Evolutionary conservation across 2,113 vertebrate species (phyloP).

Genomic region (Montifringilla adamsi): DNA sequence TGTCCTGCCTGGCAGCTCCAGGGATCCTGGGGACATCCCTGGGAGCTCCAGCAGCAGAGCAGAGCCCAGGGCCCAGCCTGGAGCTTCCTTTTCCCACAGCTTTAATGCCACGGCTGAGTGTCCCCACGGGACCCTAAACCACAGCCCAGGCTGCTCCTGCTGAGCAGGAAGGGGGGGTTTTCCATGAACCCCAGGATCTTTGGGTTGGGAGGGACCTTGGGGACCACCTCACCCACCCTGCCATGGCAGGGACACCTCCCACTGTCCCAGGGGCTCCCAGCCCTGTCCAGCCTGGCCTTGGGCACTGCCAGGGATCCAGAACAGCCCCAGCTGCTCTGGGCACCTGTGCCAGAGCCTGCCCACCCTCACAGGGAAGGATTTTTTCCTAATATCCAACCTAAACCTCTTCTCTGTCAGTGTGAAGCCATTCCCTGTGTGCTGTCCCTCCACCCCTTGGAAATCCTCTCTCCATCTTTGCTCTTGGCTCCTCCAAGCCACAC

Average conservation of each 20-base stretch:
- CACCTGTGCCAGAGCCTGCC: not conserved
- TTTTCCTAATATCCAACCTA: too few species aligned
- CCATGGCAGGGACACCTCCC: not conserved
- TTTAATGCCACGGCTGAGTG: rapidly evolving
- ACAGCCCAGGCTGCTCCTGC: not conserved
- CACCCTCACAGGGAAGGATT: not conserved
- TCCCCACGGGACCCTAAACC: not conserved
- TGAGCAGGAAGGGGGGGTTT: not conserved
- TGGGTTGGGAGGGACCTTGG: not conserved
- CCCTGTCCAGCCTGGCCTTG: not conserved
- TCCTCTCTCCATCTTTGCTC: not conserved
- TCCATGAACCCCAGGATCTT: not conserved
- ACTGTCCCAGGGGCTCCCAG: not conserved
- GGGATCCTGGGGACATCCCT: not conserved
- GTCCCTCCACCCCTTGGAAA: not conserved
- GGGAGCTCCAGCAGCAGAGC: not conserved
- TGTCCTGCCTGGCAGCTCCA: not conserved
- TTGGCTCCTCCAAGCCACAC: not conserved
- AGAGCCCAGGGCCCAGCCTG: not conserved
- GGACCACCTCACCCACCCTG: not conserved
- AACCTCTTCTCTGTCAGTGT: too few species aligned
- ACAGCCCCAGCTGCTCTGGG: not conserved
- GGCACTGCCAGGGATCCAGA: not conserved
- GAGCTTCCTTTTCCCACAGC: rapidly evolving
- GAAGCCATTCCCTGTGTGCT: not conserved